Conservation (phyloP, 2,797 vertebrate species). For the Poecilia wingei region DNA sequence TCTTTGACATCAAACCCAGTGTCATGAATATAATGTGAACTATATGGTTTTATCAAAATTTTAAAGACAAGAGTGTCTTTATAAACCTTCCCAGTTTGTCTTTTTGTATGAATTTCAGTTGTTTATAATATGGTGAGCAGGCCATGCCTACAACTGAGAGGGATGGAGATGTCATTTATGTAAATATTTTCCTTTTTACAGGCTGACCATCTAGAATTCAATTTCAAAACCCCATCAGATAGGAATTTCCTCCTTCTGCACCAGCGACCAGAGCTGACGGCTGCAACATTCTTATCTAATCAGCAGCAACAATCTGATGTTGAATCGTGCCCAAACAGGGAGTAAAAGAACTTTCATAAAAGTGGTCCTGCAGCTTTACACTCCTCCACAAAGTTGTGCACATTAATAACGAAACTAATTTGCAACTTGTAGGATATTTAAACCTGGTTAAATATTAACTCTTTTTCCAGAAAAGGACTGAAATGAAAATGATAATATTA, state of each 20-base stretch:
- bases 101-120: conserved; percentile 34
- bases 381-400: conserved; percentile 47
- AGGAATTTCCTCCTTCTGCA: conserved; percentile 79
- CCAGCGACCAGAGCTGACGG: conserved; percentile 72
- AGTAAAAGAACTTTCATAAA: conserved; percentile 70
- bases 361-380: conserved; percentile 67
- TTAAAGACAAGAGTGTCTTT: background rate
- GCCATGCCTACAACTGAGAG: conserved; percentile 32
- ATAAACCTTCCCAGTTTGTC: conserved; percentile 19
- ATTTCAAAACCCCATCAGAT: conserved; percentile 82
- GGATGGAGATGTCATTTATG: conserved; percentile 68
- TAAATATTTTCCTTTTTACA: conserved; percentile 70
- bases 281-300: conserved; percentile 85
- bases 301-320: conserved; percentile 77
- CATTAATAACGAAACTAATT: conserved; percentile 31
- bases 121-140: conserved; percentile 39
- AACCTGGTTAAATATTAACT: conserved; percentile 38
- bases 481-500: conserved; percentile 18
- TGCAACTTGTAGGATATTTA: conserved; percentile 19
- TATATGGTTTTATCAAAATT: background rate
- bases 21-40: background rate
- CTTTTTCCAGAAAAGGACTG: conserved; percentile 47
- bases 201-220: conserved; percentile 78
- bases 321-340: conserved; percentile 83
- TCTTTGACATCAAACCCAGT: background rate